Evolutionary conservation across 2,888 invertebrate species (phyloP), one percentile per base, ranked within the genome.

Genomic region (Meiosimyza decipiens): DNA sequence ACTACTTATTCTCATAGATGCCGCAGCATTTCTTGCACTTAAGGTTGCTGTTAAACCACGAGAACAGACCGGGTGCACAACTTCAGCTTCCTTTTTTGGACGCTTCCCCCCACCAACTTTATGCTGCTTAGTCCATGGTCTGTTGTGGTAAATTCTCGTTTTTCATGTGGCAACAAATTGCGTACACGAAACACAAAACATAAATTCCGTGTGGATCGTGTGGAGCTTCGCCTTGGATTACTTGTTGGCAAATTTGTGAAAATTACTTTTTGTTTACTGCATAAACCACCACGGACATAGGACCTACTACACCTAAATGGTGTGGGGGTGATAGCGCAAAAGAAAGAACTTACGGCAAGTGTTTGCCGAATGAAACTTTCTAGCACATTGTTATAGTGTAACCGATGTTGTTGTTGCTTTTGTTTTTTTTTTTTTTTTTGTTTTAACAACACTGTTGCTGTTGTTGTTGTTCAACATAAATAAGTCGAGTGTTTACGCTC

Each of bases 241-340:
- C 80, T 77, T 79, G 79, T 78, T 84, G 85, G 85, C 81, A 84
- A 84, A 84, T 84, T 84, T 84, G 83, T 84, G 84, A 82, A 84
- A 84, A 84, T 84, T 83, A 83, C 83, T 81, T 84, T 82, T 81
- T 82, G 81, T 83, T 84, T 82, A 82, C 82, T 83, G 81, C 72
- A 51, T 16, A 57, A 57, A 57, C 50, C 49, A 52, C 40, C 3
- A 40, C 40, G 40, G 40, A 50, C 40, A 40, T 40, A 40, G 40
- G 40, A 40, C 40, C 40, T 40, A 40, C 22, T 7, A 0, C 40
- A 7, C 3, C 40, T 7, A 40, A 40, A 40, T 40, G 40, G 6
- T 6, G 9, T 40, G 9, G 1, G 50, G 22, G 12, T 18, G 57
- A 47, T 33, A 6, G 13, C 11, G 22, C 40, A 7, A 22, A 40